Conservation (phyloP, 2,113 vertebrate species). For the Bubo blakistoni region DNA sequence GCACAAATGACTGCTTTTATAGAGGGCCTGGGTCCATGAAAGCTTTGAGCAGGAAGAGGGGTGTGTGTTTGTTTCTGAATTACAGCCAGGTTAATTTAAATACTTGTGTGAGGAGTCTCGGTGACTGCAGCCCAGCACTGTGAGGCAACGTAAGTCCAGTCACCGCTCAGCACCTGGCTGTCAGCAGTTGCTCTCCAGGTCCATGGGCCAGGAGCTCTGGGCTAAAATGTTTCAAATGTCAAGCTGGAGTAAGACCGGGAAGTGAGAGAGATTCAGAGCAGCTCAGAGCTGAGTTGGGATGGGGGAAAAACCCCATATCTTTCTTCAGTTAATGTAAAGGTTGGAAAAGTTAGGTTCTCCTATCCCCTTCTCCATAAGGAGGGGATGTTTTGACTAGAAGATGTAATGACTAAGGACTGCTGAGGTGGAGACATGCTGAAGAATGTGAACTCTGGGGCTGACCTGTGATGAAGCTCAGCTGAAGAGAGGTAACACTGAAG, state of each 20-base stretch:
- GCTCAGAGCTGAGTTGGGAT: neutral
- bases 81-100: neutral
- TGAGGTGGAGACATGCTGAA: neutral
- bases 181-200: neutral
- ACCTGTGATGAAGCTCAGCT: neutral
- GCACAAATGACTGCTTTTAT: neutral
- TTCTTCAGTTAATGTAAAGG: neutral
- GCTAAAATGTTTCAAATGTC: neutral
- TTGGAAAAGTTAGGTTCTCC: neutral
- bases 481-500: neutral
- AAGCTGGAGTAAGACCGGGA: neutral
- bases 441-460: neutral
- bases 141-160: neutral
- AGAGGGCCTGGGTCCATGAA: neutral
- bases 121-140: neutral
- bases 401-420: neutral
- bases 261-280: neutral
- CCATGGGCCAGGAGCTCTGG: neutral
- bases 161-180: neutral
- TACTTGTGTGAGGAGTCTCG: neutral
- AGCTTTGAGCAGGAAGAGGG: neutral
- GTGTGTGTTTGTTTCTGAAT: neutral
- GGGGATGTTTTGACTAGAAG: neutral
- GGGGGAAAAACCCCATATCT: rapidly evolving
- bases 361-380: neutral